Evolutionary conservation across 2,888 invertebrate species (phyloP), one percentile per base, ranked within the genome.

Genomic region (Apomyelois bistriatella): DNA sequence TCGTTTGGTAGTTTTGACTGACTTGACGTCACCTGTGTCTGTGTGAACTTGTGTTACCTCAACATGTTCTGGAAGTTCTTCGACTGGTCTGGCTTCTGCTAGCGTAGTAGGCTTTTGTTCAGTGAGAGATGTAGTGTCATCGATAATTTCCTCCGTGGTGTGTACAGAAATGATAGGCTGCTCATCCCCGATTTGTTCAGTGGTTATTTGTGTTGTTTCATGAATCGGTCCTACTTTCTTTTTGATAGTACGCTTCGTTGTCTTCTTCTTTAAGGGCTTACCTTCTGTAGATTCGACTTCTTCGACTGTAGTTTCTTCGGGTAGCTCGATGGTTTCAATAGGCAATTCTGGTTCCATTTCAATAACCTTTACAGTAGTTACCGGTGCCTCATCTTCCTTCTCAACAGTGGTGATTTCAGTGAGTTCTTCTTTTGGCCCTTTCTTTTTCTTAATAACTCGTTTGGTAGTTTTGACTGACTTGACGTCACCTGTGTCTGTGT

Each of bases 181-280:
- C n/a, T 36, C 15, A 5, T 48, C 48, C 1, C 36, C 48, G 10
- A 35, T 35, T 36, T 48, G 48, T 36, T 80, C 58, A 1, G 88
- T 75, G n/a, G 58, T 66, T 67, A 81, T 64, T 53, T 80, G 53
- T 4, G 90, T 76, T 4, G 67, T 70, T 68, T 69, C 59, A 52
- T 75, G 54, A 63, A 66, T 59, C 13, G 71, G 54, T 59, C 72
- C 72, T 41, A 63, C 60, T 12, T 66, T 69, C 53, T 71, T 90
- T 62, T 86, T 90, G n/a, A 91, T 89, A 1, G 82, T 69, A 53
- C 83, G 81, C 10, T 62, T 68, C 0, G 58, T 66, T 13, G 68
- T 54, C 47, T 57, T 64, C 35, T 55, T 62, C 7, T 58, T 48
- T 41, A 40, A 58, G 0, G 41, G 43, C 58, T 65, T 63, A 61